Conservation (phyloP, 2,797 vertebrate species). For the Typhlichthys eigenmanni region DNA sequence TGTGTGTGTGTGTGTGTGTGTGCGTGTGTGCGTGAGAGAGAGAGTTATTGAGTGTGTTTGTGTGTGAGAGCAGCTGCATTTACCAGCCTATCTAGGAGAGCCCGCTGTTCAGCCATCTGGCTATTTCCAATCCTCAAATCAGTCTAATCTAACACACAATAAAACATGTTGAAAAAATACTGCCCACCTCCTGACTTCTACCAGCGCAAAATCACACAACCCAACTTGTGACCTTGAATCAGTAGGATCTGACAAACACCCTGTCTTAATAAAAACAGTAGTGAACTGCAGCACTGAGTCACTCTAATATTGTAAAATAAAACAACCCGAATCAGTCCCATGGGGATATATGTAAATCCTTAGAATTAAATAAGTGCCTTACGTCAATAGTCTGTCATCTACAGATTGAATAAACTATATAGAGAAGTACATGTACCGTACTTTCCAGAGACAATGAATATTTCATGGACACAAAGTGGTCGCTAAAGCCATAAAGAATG, state of each 20-base stretch:
- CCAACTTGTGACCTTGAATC: slow-evolving; percentile 55
- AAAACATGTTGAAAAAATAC: slow-evolving; percentile 45
- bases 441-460: slow-evolving; percentile 59
- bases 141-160: slow-evolving; percentile 68
- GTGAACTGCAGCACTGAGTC: slow-evolving; percentile 8
- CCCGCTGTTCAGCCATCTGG: slow-evolving; percentile 77
- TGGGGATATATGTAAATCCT: slow-evolving; percentile 19
- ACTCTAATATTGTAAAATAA: slow-evolving; percentile 35
- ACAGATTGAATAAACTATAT: slow-evolving; percentile 37
- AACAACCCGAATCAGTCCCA: slow-evolving; percentile 6
- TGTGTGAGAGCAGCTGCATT: slow-evolving; percentile 66
- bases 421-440: slow-evolving; percentile 14
- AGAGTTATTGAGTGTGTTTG: slow-evolving; percentile 5
- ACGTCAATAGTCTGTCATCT: slow-evolving; percentile 20
- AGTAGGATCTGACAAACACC: slow-evolving; percentile 22
- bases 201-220: slow-evolving; percentile 14
- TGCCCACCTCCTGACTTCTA: slow-evolving; percentile 37
- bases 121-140: slow-evolving; percentile 72
- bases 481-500: slow-evolving; percentile 50
- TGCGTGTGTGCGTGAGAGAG: not conserved
- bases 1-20: not conserved
- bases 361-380: slow-evolving; percentile 25
- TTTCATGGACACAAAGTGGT: slow-evolving; percentile 64
- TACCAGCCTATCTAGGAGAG: slow-evolving; percentile 69
- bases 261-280: not conserved